Percentiles rank a stretch among this genome's conserved stretches.
These are phyloP conservation scores for Nycticorax nycticorax DNA, from an alignment of 2,113 vertebrate genomes.

Conservation along the genomic window DNA sequence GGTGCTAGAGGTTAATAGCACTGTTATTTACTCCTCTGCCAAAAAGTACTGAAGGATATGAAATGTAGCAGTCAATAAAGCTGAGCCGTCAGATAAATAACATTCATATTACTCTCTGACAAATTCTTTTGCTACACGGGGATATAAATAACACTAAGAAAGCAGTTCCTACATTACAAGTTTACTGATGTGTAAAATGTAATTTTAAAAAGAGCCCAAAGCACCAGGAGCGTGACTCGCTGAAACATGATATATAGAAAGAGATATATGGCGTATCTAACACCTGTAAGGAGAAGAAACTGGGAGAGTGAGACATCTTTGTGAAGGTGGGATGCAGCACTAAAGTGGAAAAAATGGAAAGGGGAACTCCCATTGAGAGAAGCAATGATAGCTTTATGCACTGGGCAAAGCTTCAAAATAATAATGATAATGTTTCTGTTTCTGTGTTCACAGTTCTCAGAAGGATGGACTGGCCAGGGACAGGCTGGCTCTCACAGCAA, in stretches of 20 bases:
- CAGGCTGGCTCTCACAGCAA: background rate
- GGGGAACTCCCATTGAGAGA: background rate
- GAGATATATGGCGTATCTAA: background rate
- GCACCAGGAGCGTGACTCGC: slow-evolving; percentile 23
- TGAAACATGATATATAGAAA: slow-evolving; percentile 50
- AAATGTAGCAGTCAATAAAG: slow-evolving; percentile 82
- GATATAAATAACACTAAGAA: slow-evolving; percentile 83
- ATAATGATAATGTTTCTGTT: background rate
- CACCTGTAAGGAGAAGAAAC: slow-evolving; percentile 25
- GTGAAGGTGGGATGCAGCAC: background rate
- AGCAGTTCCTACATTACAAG: slow-evolving; percentile 79
- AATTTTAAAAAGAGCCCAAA: slow-evolving; percentile 78
- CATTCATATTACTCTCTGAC: slow-evolving; percentile 79
- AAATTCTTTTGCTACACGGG: slow-evolving; percentile 76
- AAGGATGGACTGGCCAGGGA: background rate
- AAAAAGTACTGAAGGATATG: slow-evolving; percentile 78
- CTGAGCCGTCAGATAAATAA: slow-evolving; percentile 82
- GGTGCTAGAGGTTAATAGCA: slow-evolving; percentile 79
- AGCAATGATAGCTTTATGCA: background rate
- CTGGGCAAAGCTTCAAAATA: background rate
- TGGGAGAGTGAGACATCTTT: slow-evolving; percentile 54
- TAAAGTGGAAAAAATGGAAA: background rate
- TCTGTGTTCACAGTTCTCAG: background rate
- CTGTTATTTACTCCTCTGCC: slow-evolving; percentile 82
- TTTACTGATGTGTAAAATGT: slow-evolving; percentile 84